These are phyloP conservation scores for Ctenosaura bakeri DNA, from an alignment of 2,797 vertebrate species.

Conservation along the genomic window DNA sequence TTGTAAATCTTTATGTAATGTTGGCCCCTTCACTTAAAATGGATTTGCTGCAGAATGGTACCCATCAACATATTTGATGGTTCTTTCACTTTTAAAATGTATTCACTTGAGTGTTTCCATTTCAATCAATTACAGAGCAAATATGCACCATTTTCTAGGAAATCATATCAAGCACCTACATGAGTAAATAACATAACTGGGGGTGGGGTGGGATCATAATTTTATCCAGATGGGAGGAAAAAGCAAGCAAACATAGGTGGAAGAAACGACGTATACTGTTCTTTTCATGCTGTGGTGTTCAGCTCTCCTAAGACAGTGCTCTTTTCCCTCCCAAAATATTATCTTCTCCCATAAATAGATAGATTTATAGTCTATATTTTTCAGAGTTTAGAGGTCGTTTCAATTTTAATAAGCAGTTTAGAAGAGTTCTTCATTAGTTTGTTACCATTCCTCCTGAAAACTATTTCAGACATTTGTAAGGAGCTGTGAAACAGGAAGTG, in stretches of 20 bases:
- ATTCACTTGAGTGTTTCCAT: constrained; percentile 38
- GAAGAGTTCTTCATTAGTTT: neutral
- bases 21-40: constrained; percentile 19
- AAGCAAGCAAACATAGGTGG: neutral
- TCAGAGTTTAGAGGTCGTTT: neutral
- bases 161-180: neutral
- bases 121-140: neutral
- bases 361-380: neutral
- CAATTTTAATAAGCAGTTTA: neutral
- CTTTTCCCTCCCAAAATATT: neutral
- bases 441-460: neutral
- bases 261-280: neutral
- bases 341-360: neutral
- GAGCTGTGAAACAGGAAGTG: neutral
- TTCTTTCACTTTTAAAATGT: constrained; percentile 54
- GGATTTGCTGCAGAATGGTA: constrained; percentile 56
- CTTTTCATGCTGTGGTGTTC: neutral
- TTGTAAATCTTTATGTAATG: constrained; percentile 35
- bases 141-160: constrained; percentile 50
- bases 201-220: too few relatives aligned
- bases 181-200: neutral
- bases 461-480: neutral
- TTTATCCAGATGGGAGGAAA: neutral
- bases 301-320: neutral
- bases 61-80: constrained; percentile 60